Evolutionary conservation across 1,140 invertebrate species (phyloP), one percentile per base, ranked within the genome.

Genomic region (Musca vetustissima): DNA sequence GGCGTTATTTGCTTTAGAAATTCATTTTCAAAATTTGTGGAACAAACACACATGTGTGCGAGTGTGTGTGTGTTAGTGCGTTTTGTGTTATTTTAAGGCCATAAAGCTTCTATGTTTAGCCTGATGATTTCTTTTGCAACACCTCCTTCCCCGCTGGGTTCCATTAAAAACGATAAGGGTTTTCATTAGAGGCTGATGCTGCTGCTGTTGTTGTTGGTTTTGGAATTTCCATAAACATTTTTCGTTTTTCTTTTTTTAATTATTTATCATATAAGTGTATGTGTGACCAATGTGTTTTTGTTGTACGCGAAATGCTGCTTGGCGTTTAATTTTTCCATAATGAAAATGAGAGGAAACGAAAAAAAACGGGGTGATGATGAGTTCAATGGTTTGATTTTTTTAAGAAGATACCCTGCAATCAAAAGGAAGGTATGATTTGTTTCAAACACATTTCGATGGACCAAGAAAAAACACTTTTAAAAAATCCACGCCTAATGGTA

Each of bases 201-300:
- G 17, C 1, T 24, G 24, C 1, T 48, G 61, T 21, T 49, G 64
- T 49, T 66, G 43, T 52, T 66, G 43, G 3, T 28, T 3, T 66
- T 66, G 52, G 24, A 53, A 24, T 66, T 66, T 66, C 25, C 64
- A 52, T 50, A 66, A 66, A 66, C 49, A 61, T 61, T 61, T 61
- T 61, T n/a, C n/a, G n/a, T n/a, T n/a, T n/a, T n/a, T n/a, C n/a
- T n/a, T 36, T 61, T 61, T 61, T 61, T 61, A 61, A 61, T 61
- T 61, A 61, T 61, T 61, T 61, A 61, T 61, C 32, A 61, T 61
- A 61, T 36, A 28, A 8, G 28, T 28, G 28, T 28, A 8, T 43
- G 36, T 43, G 28, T 28, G 28, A 3, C n/a, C n/a, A n/a, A 8
- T 28, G 28, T 28, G 28, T 4, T 28, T 28, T n/a, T n/a, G n/a